Evolutionary conservation across 1,140 invertebrate genomes (phyloP), one percentile per base, ranked within the genome.

Genomic region (Pygmarrhopalites habei): DNA sequence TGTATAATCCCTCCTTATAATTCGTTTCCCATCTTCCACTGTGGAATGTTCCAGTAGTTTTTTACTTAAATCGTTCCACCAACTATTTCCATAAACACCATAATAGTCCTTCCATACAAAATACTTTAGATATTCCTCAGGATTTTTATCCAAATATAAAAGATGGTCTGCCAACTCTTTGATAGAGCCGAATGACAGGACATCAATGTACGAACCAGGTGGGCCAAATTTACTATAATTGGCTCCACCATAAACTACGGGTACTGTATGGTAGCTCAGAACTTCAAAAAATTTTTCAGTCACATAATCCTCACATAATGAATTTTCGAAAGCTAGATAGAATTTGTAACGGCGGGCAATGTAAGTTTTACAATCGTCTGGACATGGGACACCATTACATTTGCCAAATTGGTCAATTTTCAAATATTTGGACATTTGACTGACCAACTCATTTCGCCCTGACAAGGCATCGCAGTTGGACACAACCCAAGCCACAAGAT

Each of bases 211-310:
- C 0, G 86, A 87, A 61, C 77, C 71, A 0, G 82, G 79, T 0
- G 87, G 87, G 15, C 87, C 77, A 14, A 81, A 64, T 68, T 68
- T 75, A 19, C 74, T 73, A 74, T 80, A 85, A 73, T 80, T 79
- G 7, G 70, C 70, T 0, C 81, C 74, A 1, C 87, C 87, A 77
- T 86, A 80, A 23, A 88, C 82, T 29, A 90, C 77, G 0, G 88
- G 87, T 17, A 89, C 81, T 0, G 85, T 78, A 30, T 71, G 52
- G 21, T 64, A 61, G 2, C 63, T 43, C 14, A 76, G 51, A 4
- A 72, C 46, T 30, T 67, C 64, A 67, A 71, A 75, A 49, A 75
- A 72, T 61, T 76, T 77, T 49, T 77, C 75, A 0, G 75, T 77
- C 17, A 77, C 64, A 68, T 77, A 77, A 62, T 77, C 76, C 14